Evolutionary conservation across 2,113 vertebrate species (phyloP).

Genomic region (Entosphenus tridentatus): DNA sequence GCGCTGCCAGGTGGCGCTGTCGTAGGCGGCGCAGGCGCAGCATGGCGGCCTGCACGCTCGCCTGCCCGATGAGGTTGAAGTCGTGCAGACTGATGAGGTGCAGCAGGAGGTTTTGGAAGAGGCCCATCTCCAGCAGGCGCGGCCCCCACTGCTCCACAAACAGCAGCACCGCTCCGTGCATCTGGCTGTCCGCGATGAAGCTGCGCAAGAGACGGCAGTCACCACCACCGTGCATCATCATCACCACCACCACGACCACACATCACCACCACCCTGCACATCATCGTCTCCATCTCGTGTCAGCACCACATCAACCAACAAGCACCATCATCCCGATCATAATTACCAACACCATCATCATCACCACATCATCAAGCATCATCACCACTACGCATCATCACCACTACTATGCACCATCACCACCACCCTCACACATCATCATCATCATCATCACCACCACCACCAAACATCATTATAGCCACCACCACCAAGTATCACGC

Average conservation of each 20-base stretch:
- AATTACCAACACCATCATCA: too few relatives aligned
- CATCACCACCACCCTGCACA: neutral
- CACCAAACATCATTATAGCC: too few relatives aligned
- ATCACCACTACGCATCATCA: too few relatives aligned
- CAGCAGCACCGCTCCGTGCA: neutral
- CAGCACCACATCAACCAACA: neutral
- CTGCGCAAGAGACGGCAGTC: neutral
- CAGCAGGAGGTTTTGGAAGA: conserved; percentile 1
- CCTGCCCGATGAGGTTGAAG: conserved; percentile 6
- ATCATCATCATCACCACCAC: too few relatives aligned
- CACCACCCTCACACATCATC: too few relatives aligned
- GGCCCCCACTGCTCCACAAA: conserved; percentile 5
- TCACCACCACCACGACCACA: too few relatives aligned
- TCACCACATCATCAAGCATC: too few relatives aligned
- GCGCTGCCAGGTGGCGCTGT: too few relatives aligned
- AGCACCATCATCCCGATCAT: neutral
- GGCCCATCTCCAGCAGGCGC: conserved; percentile 3
- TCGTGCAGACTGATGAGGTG: conserved; percentile 3
- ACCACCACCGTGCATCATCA: too few relatives aligned
- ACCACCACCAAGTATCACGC: too few relatives aligned
- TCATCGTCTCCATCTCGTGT: rapidly evolving
- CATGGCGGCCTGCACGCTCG: conserved; percentile 3
- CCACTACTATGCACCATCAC: too few relatives aligned
- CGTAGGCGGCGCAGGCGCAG: neutral
- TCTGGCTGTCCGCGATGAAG: conserved; percentile 12